phyloP scores from a whole-genome alignment of 2,888 invertebrate species.

The Zele albiditarsus region DNA sequence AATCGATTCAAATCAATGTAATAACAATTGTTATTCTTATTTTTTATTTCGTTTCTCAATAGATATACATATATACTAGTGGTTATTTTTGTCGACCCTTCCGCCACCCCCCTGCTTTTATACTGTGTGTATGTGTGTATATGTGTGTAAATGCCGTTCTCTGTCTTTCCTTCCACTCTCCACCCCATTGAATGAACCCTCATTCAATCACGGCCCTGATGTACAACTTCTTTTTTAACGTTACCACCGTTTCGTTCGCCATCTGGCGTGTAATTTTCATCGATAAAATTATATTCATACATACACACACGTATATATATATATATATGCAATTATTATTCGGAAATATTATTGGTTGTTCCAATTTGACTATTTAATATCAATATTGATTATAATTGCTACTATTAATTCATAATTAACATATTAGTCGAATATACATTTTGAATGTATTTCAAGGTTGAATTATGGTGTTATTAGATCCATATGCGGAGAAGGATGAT shows the following conservation, averaged over 20 bases:
- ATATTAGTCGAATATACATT: not conserved
- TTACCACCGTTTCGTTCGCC: constrained; percentile 61
- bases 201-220: constrained; percentile 60
- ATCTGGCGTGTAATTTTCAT: constrained; percentile 68
- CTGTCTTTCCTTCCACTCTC: constrained; percentile 37
- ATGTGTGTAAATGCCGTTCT: not conserved
- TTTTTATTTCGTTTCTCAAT: not conserved
- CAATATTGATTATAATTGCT: not conserved
- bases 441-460: not conserved
- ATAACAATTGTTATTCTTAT: not conserved
- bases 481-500: not conserved
- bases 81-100: not conserved
- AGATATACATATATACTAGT: not conserved
- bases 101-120: not conserved
- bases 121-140: not conserved
- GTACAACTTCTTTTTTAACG: constrained; percentile 58
- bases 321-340: constrained; percentile 2
- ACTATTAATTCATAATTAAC: not conserved
- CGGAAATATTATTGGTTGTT: not conserved
- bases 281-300: constrained; percentile 57
- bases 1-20: not conserved
- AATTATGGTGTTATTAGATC: not conserved
- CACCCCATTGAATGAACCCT: constrained; percentile 42
- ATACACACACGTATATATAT: not conserved
- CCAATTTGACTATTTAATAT: not conserved